A percentile compares a stretch with the other conserved stretches of the same genome.
These are phyloP conservation scores for Tromatobia lineatoria DNA, from an alignment of 2,888 invertebrate species.

Conservation along the genomic window DNA sequence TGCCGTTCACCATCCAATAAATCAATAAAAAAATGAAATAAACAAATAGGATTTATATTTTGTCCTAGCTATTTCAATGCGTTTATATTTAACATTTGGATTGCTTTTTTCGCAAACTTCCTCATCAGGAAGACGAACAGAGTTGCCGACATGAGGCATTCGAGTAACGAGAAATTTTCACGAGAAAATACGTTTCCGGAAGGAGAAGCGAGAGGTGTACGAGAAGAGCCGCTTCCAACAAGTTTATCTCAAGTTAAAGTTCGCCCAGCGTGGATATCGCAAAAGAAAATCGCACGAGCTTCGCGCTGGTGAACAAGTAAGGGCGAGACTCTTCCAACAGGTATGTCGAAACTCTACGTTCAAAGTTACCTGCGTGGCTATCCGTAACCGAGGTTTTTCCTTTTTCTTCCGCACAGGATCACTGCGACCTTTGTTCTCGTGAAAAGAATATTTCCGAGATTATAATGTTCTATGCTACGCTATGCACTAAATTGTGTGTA, in stretches of 20 bases:
- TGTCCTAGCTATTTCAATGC: not conserved
- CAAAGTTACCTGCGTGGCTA: not conserved
- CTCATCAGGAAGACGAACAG: not conserved
- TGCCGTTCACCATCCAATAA: too few relatives aligned
- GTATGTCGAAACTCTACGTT: constrained; percentile 27
- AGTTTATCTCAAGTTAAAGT: constrained; percentile 7
- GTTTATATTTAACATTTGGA: not conserved
- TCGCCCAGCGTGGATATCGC: constrained; percentile 4
- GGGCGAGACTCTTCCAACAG: constrained; percentile 19
- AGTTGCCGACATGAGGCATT: constrained; percentile 9
- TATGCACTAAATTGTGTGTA: too few relatives aligned
- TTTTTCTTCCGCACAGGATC: not conserved
- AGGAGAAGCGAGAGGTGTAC: not conserved
- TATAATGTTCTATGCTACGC: too few relatives aligned
- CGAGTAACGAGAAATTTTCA: constrained; percentile 37
- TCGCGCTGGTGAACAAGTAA: not conserved
- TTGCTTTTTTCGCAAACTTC: not conserved
- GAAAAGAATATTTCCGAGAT: too few relatives aligned
- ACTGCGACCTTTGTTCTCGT: too few relatives aligned
- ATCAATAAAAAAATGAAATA: too few relatives aligned
- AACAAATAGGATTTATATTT: too few relatives aligned
- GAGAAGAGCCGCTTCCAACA: not conserved
- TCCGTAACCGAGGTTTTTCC: not conserved
- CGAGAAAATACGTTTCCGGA: constrained; percentile 30
- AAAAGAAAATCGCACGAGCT: constrained; percentile 9